Evolutionary conservation across 37 sponge, comb jelly and placozoan species (phyloP), one percentile per base, ranked within the genome.

Genomic region (Diacarnus erythraeanus): DNA sequence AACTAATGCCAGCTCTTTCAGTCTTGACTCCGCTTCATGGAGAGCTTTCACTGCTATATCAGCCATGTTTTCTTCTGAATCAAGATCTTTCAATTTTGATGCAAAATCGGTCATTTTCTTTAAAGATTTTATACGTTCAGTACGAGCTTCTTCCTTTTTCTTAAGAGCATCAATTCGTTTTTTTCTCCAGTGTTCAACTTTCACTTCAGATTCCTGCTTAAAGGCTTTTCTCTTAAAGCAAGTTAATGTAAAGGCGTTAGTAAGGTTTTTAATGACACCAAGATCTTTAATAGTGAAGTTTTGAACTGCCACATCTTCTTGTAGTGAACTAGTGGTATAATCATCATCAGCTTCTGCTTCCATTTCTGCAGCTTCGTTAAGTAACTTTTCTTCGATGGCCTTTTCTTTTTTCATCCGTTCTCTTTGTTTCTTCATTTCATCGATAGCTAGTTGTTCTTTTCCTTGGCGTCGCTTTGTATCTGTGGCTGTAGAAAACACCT

Each of bases 1-100:
- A 1, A 90, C 65, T 27, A 82, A 69, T 58, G 91, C 67, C 18
- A 90, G 91, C 27, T 73, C 21, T 47, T 85, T 69, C 43, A 90
- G 74, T 40, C 59, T 82, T n/a, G 73, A 66, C 42, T 73, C 72
- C 3, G 91, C 86, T n/a, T 85, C 38, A 25, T 90, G 86, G 0
- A 90, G 71, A 21, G 86, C 77, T 25, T 81, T 43, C 34, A 77
- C 74, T 2, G 86, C 85, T 8, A 20, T 35, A n/a, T 81, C 73
- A 27, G 77, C 78, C n/a, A 80, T 18, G 1, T 76, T 56, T 20
- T 37, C 65, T 60, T 84, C 82, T 33, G 35, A 36, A 41, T 47
- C 37, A 22, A 72, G 77, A 54, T 81, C 43, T 39, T 72, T 33
- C n/a, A 90, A 57, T 9, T 26, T 41, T 10, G 33, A 59, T 20